A percentile compares a stretch with the other conserved stretches of the same genome.
Conservation (phyloP, 2,113 vertebrate genomes). For the Ctenomys sociabilis region DNA sequence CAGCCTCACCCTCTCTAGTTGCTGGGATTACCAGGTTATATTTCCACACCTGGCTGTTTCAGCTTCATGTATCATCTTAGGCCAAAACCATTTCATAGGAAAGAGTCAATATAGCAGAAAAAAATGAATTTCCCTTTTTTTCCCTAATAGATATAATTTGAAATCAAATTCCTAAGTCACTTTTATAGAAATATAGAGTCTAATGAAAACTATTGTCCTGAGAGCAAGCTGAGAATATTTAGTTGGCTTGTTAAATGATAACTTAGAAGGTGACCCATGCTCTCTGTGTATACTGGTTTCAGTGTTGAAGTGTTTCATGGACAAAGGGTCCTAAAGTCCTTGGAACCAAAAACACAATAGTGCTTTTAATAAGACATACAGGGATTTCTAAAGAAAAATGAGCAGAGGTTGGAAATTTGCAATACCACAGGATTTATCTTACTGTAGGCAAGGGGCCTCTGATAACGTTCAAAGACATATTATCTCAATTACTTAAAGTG, state of each 20-base stretch:
- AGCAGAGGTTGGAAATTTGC: not conserved
- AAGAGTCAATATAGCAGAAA: not conserved
- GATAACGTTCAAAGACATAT: slow-evolving; percentile 23
- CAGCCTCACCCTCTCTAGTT: not conserved
- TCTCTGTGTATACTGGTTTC: not conserved
- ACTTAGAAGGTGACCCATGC: not conserved
- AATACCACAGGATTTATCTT: not conserved
- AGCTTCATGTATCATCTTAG: not conserved
- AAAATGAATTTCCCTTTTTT: not conserved
- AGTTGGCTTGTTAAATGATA: not conserved
- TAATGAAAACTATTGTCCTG: not conserved
- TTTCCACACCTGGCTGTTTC: not conserved
- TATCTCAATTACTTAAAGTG: slow-evolving; percentile 47
- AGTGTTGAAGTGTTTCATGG: not conserved
- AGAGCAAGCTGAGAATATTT: not conserved
- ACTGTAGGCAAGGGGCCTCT: not conserved
- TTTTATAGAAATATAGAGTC: not conserved
- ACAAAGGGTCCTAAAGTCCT: not conserved
- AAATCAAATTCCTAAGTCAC: not conserved
- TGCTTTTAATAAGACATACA: too few species aligned
- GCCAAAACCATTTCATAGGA: not conserved
- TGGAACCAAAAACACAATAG: not conserved
- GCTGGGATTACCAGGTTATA: not conserved
- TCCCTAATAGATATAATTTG: not conserved
- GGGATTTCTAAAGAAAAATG: not conserved